phyloP scores from a whole-genome alignment of 2,888 invertebrate species.

The Pegoplata infirma region DNA sequence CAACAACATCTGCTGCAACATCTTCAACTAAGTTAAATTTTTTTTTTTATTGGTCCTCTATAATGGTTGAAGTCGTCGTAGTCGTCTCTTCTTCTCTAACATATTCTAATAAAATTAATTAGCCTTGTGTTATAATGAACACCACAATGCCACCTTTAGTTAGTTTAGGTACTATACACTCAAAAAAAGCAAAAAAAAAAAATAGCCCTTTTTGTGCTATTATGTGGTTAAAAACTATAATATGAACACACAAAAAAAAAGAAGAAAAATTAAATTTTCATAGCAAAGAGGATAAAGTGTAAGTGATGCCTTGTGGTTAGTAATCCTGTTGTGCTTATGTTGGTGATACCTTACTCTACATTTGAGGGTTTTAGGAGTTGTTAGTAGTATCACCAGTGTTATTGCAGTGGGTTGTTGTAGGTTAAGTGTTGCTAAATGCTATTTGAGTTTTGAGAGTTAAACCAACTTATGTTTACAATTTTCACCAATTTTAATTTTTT shows the following conservation, averaged over 20 bases:
- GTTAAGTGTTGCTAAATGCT: slow-evolving; percentile 43
- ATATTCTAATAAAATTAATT: slow-evolving; percentile 73
- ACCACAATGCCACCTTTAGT: slow-evolving; percentile 62
- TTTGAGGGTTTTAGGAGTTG: too few relatives aligned
- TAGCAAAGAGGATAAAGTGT: slow-evolving; percentile 10
- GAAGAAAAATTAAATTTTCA: neutral
- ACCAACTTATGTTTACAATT: neutral
- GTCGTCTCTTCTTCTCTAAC: neutral
- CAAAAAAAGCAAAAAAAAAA: too few relatives aligned
- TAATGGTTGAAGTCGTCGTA: neutral
- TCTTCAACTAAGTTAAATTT: neutral
- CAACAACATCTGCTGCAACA: too few relatives aligned
- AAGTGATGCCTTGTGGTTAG: slow-evolving; percentile 35
- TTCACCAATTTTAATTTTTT: neutral
- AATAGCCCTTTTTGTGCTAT: slow-evolving; percentile 26
- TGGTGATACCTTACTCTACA: too few relatives aligned
- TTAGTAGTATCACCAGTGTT: neutral
- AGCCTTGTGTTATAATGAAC: slow-evolving; percentile 70
- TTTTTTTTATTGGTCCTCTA: too few relatives aligned
- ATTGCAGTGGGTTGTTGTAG: neutral
- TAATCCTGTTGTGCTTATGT: neutral
- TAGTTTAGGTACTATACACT: slow-evolving; percentile 7
- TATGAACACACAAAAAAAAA: neutral
- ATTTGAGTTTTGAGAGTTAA: slow-evolving; percentile 45
- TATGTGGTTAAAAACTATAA: slow-evolving; percentile 46